Conservation (phyloP, 2,113 vertebrate genomes). For the Pterocles gutturalis region DNA sequence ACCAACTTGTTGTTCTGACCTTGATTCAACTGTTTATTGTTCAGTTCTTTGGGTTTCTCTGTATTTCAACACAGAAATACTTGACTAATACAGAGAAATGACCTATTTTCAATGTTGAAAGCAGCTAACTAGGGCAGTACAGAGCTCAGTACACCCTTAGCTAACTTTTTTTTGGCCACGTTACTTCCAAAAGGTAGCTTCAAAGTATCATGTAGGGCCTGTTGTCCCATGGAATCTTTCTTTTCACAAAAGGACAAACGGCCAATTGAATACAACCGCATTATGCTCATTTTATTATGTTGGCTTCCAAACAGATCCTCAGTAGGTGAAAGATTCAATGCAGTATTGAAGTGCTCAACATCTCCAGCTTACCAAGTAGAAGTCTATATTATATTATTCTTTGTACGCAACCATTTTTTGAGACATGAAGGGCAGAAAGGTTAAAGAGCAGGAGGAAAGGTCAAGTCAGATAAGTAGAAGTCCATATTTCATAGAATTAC, state of each 20-base stretch:
- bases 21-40: background rate
- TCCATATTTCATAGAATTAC: conserved; percentile 67
- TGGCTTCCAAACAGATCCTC: background rate
- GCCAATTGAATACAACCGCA: background rate
- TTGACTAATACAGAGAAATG: background rate
- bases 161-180: background rate
- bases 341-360: background rate
- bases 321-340: background rate
- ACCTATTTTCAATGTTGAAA: background rate
- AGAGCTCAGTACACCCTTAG: background rate
- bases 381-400: background rate
- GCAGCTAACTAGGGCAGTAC: background rate
- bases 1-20: background rate
- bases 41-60: background rate
- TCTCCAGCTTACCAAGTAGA: conserved; percentile 25
- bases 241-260: background rate
- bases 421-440: conserved; percentile 53
- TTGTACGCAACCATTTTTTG: background rate
- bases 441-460: conserved; percentile 54
- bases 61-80: background rate
- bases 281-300: background rate
- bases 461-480: conserved; percentile 64
- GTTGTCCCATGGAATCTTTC: background rate
- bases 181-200: background rate
- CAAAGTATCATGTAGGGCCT: background rate